Base-by-base conservation (phyloP, 30 jellyfish, hydroid and myxozoan species). In the Aurelia sp. region DNA sequence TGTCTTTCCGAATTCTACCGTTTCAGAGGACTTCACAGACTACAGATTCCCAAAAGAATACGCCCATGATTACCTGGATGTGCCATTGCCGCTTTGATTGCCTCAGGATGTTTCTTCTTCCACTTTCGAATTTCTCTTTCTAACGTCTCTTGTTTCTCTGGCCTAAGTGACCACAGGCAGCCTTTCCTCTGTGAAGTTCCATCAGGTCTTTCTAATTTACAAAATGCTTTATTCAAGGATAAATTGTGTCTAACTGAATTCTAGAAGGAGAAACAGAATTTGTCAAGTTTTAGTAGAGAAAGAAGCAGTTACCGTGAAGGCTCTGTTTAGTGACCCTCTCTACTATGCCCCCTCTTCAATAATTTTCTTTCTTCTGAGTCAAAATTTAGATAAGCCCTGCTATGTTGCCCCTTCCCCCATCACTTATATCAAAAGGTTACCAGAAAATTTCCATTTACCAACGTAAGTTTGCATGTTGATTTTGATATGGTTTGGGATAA, bases 151-250 rank as follows among this genome's bases (percentile, higher is more conserved):
- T 91, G 97, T 62, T 96, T 96, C 65, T 96, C 99, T 31, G 99
- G 98, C 78, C 89, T 80, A 64, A 96, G 92, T 15, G 99, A 87
- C 99, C 99, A 96, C 76, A 96, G 79, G 55, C 99, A 96, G 13
- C 99, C 99, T 53, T 96, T 96, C 83, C 99, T 80, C 81, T 96
- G 99, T 66, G 99, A 90, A 17, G 98, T 90, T 53, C 98, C 98
- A 61, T 96, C 98, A 1, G 97, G 97, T 55, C 99, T 66, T 64
- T 90, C 98, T 33, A 90, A 69, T 84, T 96, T 94, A 71, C 97
- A 90, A 65, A 94, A 94, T 20, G 99, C 99, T 63, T 94, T 94
- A 74, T 96, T 96, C 62, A 96, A 78, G 11, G 99, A 96, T 17
- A 96, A 71, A 67, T 96, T 96, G 93, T 96, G 99, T 20, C 99